A percentile compares a stretch with the other conserved stretches of the same genome.
Conservation (phyloP, 1,140 invertebrate species). For the Rhyacophila brunnea region DNA sequence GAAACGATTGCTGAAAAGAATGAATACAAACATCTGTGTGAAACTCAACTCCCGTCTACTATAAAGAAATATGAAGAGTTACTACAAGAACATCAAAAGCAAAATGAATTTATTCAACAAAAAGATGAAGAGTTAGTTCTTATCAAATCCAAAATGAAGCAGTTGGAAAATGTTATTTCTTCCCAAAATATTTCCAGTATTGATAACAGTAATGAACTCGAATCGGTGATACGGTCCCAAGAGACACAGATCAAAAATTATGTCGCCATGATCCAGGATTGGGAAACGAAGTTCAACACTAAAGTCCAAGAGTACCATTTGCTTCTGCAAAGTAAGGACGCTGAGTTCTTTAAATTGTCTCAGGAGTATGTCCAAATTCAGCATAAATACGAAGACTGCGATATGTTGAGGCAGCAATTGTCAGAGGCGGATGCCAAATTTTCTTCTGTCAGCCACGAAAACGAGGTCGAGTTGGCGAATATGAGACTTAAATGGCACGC, state of each 20-base stretch:
- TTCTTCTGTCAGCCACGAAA: constrained; percentile 51
- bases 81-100: constrained; percentile 36
- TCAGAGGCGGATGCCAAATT: constrained; percentile 50
- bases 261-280: background rate
- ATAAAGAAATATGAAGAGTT: constrained; percentile 49
- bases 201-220: no score
- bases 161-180: no score
- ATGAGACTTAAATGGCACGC: constrained; percentile 51
- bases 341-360: constrained; percentile 27
- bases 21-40: constrained; percentile 45
- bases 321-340: constrained; percentile 29
- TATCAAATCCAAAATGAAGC: no score
- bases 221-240: no score
- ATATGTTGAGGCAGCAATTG: constrained; percentile 46
- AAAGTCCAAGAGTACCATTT: constrained; percentile 24
- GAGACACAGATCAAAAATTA: no score
- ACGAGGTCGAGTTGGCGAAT: constrained; percentile 51
- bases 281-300: constrained; percentile 17
- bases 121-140: constrained; percentile 13
- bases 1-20: constrained; percentile 50
- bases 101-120: constrained; percentile 35
- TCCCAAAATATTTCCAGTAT: no score
- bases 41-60: constrained; percentile 48
- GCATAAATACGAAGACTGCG: constrained; percentile 48
- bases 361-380: constrained; percentile 30